Evolutionary conservation across 2,797 vertebrate genomes (phyloP).

Genomic region (Eospalax fontanierii): DNA sequence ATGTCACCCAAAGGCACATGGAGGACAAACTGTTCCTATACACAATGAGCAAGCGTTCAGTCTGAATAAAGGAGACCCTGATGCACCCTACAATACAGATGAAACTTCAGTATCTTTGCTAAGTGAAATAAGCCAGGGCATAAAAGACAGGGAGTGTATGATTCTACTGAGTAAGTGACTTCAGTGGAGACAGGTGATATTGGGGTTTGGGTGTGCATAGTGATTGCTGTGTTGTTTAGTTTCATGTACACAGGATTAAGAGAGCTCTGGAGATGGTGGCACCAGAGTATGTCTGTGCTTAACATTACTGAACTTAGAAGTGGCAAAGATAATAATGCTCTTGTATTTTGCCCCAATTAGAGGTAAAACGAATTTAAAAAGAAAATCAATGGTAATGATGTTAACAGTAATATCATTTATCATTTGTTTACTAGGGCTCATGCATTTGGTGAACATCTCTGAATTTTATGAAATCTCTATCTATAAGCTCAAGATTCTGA

Average conservation of each 20-base stretch:
- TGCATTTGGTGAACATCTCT: constrained; percentile 22
- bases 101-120: not conserved
- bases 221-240: not conserved
- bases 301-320: not conserved
- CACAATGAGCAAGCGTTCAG: not conserved
- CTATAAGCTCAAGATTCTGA: not conserved
- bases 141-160: not conserved
- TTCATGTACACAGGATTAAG: not conserved
- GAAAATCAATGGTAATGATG: not conserved
- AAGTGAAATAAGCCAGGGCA: not conserved
- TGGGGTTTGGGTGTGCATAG: not conserved
- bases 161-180: not conserved
- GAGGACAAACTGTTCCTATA: not conserved
- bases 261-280: not conserved
- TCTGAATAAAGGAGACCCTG: not conserved
- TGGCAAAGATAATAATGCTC: not conserved
- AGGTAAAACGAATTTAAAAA: constrained; percentile 11
- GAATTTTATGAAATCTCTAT: not conserved
- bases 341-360: not conserved
- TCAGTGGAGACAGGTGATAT: not conserved
- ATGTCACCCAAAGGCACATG: not conserved
- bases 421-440: not conserved
- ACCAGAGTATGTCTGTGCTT: not conserved
- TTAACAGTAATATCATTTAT: not conserved
- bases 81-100: not conserved